Base-by-base conservation (phyloP, 2,797 vertebrate species). In the Clarias fuscus region DNA sequence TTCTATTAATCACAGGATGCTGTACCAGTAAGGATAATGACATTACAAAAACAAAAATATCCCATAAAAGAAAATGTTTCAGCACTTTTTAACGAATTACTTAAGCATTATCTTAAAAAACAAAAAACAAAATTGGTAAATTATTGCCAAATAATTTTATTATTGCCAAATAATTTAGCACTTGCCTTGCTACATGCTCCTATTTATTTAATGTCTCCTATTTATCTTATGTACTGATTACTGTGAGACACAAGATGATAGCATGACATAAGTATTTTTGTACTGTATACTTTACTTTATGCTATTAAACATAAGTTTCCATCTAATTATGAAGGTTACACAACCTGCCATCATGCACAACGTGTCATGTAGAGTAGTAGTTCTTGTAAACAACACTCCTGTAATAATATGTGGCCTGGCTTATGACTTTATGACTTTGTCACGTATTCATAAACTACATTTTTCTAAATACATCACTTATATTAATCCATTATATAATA, bases 261-360 rank as follows among this genome's bases (percentile, higher is more conserved):
- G 30, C 62, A 14, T 40, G 20, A 62, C 77, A 79, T 24, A 30
- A 24, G 58, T 62, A 40, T 18, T 43, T 73, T 53, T 53, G 43
- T 5, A 15, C 13, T 17, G 43, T 17, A 53, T 61, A 77, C 62
- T 61, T 78, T 48, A n/a, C 15, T 68, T 67, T 56, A 40, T 1
- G 15, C 37, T 17, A 79, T 37, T 62, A 68, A 78, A 37, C n/a
- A 73, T 75, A 70, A 82, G 78, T 75, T 86, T 88, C 59, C 79
- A 83, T 83, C 18, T 24, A n/a, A 59, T 61, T 84, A 78, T 64
- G n/a, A 68, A 18, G n/a, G 15, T 82, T 62, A 78, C 53, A 64
- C 79, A 82, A 20, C 79, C 64, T 67, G n/a, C 62, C 78, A 17
- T 67, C 8, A 73, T 43, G n/a, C 43, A 86, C 64, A 78, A 68